These are phyloP conservation scores for Anguilla obscura DNA, from an alignment of 2,797 vertebrate species.

Conservation along the genomic window DNA sequence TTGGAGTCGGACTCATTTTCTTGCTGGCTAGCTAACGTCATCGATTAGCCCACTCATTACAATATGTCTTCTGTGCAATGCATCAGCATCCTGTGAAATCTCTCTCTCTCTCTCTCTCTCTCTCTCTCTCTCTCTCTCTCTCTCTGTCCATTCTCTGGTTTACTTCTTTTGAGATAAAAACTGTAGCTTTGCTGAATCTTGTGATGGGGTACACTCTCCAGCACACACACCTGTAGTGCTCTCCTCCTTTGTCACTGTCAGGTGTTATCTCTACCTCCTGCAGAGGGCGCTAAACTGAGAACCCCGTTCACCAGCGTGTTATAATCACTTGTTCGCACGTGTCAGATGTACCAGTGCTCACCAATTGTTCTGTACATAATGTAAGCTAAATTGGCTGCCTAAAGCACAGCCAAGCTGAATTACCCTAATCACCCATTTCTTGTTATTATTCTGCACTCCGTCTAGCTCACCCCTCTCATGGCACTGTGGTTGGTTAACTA, in stretches of 20 bases:
- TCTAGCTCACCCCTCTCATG: not conserved
- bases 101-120: not conserved
- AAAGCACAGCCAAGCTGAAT: not conserved
- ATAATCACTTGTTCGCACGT: not conserved
- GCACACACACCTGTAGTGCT: not conserved
- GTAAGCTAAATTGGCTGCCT: not conserved
- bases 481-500: not conserved
- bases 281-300: conserved; percentile 53
- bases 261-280: conserved; percentile 55
- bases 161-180: not conserved
- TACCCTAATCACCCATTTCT: not conserved
- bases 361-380: not conserved
- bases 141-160: not conserved
- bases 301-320: conserved; percentile 13
- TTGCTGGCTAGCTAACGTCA: too few species aligned
- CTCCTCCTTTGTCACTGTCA: conserved; percentile 35
- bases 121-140: not conserved
- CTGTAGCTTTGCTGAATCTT: not conserved
- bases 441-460: not conserved
- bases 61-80: not conserved
- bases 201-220: not conserved
- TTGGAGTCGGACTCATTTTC: not conserved
- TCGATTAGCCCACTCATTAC: too few species aligned
- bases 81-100: not conserved
- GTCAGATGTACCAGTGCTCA: not conserved